Evolutionary conservation across 1,140 invertebrate species (phyloP).

Genomic region (Riptortus pedestris): DNA sequence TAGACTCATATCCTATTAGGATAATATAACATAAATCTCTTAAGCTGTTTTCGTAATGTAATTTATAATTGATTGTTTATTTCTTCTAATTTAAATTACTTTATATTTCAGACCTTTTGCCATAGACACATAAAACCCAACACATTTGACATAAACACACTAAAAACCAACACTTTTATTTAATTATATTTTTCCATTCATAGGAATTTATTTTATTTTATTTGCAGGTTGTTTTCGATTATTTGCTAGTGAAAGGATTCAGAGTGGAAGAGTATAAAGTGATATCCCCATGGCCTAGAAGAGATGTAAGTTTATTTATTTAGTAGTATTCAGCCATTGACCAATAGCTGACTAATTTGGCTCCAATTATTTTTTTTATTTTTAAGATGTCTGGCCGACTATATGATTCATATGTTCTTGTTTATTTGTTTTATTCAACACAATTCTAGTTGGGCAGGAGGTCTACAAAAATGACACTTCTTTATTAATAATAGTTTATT

Average conservation of each 20-base stretch:
- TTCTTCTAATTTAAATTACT: no score
- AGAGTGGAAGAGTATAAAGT: conserved; percentile 81
- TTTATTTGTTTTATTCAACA: background rate
- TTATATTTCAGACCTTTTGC: background rate
- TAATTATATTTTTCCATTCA: background rate
- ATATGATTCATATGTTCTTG: background rate
- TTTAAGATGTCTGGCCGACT: background rate
- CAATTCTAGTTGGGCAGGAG: background rate
- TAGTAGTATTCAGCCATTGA: background rate
- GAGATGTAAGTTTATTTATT: conserved; percentile 60
- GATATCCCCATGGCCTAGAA: conserved; percentile 80
- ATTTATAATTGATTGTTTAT: no score
- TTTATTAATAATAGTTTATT: background rate
- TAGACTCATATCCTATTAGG: no score
- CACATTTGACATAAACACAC: no score
- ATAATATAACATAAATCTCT: no score
- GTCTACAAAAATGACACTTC: background rate
- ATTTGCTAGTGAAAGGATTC: conserved; percentile 74
- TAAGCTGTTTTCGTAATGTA: no score
- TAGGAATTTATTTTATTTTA: conserved; percentile 27
- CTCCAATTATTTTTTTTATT: conserved; percentile 11
- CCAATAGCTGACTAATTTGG: background rate
- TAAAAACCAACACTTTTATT: no score
- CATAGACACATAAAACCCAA: no score
- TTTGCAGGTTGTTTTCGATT: conserved; percentile 66